Evolutionary conservation across 2,888 invertebrate species (phyloP), one percentile per base, ranked within the genome.

Genomic region (Mylabris sibirica): DNA sequence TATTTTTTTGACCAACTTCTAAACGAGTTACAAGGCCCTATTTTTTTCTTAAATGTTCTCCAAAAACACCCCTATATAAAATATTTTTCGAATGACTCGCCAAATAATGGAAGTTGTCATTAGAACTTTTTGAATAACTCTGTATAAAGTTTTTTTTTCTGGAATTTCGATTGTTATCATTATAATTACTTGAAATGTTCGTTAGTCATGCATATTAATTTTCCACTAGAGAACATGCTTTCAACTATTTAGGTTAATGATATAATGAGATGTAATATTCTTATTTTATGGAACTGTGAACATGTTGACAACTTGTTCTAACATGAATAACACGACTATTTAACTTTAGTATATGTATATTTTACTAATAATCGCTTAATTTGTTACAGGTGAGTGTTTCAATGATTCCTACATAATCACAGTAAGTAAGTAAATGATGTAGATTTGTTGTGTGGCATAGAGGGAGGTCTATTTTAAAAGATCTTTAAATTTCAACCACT

Each of bases 261-360:
- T 38, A 38, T 44, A 44, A 17, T n/a, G 44, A 17, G 44, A 44
- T 44, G 44, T 44, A 44, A 44, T 44, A 44, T 44, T 44, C 44
- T 44, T 44, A 44, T 44, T 44, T 44, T 44, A 44, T 44, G 44
- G 44, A 44, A 44, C 17, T 17, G 44, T 44, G 44, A 44, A 44
- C 44, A 44, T 44, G 44, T 44, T 44, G 44, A 44, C 44, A 44
- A 44, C 44, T 17, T 44, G 17, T 44, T 44, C n/a, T 17, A 6
- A 6, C n/a, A 44, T 44, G n/a, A 44, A 44, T 44, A 44, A 44
- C 17, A 44, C n/a, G n/a, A n/a, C 30, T 30, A 30, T 30, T 30
- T 30, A 30, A 30, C 8, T 0, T 44, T 44, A 44, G n/a, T 17
- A 44, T 8, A 44, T 17, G 8, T 14, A 38, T 14, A 38, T 38